Conservation (phyloP, 1,140 invertebrate genomes). For the Drosophila eugracilis region DNA sequence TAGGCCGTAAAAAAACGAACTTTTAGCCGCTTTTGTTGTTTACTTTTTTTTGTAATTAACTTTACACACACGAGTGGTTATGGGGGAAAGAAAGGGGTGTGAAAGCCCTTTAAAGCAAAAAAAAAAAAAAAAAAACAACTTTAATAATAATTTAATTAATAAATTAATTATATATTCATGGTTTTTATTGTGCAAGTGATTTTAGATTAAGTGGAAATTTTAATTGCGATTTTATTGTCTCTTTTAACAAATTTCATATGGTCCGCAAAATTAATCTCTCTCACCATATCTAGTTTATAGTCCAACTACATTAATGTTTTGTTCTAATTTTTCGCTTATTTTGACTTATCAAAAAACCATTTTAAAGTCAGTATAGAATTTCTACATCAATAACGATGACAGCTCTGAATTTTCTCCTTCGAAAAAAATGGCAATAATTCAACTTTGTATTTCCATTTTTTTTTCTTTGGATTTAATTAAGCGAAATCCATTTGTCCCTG, state of each 20-base stretch:
- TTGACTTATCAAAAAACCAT: too few relatives aligned
- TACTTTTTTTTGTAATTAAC: slow-evolving; percentile 57
- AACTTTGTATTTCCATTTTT: neutral
- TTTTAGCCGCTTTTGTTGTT: slow-evolving; percentile 26
- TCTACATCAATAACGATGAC: neutral
- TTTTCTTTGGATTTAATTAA: slow-evolving; percentile 21
- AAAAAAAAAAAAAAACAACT: too few relatives aligned
- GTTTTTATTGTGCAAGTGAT: slow-evolving; percentile 25
- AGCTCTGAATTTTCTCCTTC: neutral
- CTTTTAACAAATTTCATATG: slow-evolving; percentile 6
- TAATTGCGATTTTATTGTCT: slow-evolving; percentile 54
- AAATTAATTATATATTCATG: slow-evolving; percentile 64
- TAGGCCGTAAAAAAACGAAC: slow-evolving; percentile 11
- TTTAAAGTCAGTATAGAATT: neutral
- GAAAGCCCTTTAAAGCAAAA: slow-evolving; percentile 14
- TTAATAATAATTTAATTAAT: slow-evolving; percentile 79
- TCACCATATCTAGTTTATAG: too few relatives aligned
- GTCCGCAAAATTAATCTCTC: neutral
- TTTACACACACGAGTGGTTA: slow-evolving; percentile 39
- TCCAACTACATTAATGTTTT: too few relatives aligned
- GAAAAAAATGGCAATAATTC: neutral
- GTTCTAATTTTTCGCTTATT: too few relatives aligned
- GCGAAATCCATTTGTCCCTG: slow-evolving; percentile 15
- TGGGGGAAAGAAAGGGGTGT: slow-evolving; percentile 1
- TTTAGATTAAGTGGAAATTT: slow-evolving; percentile 56